Percentiles rank a stretch among this genome's conserved stretches.
Evolutionary conservation across 2,113 vertebrate genomes (phyloP).

Genomic region (Planiliza haematocheilus): DNA sequence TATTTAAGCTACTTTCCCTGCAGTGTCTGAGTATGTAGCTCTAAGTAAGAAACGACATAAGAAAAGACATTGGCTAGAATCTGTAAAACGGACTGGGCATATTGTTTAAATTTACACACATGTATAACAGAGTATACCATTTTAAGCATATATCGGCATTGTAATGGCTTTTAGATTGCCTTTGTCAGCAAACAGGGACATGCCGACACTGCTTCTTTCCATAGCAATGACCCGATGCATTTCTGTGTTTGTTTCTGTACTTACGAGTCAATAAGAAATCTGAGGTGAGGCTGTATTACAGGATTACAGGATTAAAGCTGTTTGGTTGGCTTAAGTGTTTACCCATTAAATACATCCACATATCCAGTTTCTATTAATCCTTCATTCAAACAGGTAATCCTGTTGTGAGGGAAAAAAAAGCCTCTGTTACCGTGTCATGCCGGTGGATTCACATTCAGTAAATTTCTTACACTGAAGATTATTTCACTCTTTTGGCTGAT

Average conservation of each 20-base stretch:
- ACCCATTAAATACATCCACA: constrained; percentile 37
- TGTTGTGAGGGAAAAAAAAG: constrained; percentile 29
- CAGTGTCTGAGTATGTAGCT: no score
- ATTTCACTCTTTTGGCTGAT: neutral
- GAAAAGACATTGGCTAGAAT: no score
- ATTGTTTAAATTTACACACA: no score
- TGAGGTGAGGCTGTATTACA: constrained; percentile 29
- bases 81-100: no score
- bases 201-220: neutral
- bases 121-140: neutral
- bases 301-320: constrained; percentile 51
- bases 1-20: no score
- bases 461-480: neutral
- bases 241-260: constrained; percentile 9
- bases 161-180: no score
- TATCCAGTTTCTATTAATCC: constrained; percentile 48
- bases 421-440: constrained; percentile 6
- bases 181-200: constrained; percentile 3
- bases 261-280: constrained; percentile 27
- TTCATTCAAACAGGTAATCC: constrained; percentile 55
- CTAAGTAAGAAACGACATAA: no score
- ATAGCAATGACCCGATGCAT: neutral
- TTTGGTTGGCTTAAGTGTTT: constrained; percentile 39
- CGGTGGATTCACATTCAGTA: constrained; percentile 3
- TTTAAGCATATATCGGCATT: neutral